Evolutionary conservation across 2,888 invertebrate genomes (phyloP).

Genomic region (Pristionchus maxplancki): DNA sequence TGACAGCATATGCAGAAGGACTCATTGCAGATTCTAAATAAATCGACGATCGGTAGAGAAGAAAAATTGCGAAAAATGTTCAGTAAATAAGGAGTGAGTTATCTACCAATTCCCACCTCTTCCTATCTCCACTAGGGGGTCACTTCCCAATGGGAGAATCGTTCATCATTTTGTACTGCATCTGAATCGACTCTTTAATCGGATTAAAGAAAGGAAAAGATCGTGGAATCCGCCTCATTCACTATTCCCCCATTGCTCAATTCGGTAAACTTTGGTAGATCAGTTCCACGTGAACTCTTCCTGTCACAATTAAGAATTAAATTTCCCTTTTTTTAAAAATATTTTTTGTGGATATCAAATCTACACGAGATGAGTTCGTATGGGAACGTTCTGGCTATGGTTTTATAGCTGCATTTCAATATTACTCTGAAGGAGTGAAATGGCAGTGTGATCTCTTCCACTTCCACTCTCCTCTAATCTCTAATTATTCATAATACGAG

Average conservation of each 20-base stretch:
- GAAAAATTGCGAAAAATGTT: neutral
- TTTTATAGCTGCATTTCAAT: too few relatives aligned
- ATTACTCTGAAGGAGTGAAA: neutral
- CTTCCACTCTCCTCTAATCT: neutral
- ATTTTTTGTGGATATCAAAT: neutral
- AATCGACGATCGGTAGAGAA: too few relatives aligned
- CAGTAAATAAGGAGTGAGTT: neutral
- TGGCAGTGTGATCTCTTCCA: neutral
- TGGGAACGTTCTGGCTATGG: too few relatives aligned
- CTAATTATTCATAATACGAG: neutral
- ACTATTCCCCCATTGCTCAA: neutral
- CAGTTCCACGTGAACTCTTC: neutral
- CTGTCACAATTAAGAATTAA: neutral
- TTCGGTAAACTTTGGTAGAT: neutral
- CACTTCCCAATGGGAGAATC: neutral
- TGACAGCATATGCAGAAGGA: neutral
- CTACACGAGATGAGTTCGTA: too few relatives aligned
- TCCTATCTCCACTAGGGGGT: neutral
- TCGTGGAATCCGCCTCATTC: neutral
- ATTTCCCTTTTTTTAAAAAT: neutral
- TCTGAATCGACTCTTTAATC: neutral
- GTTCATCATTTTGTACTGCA: neutral
- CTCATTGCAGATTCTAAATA: neutral
- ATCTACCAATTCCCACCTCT: neutral
- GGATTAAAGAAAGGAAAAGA: conserved; percentile 1